phyloP scores from a whole-genome alignment of 1,140 invertebrate species.

The Pissodes strobi region DNA sequence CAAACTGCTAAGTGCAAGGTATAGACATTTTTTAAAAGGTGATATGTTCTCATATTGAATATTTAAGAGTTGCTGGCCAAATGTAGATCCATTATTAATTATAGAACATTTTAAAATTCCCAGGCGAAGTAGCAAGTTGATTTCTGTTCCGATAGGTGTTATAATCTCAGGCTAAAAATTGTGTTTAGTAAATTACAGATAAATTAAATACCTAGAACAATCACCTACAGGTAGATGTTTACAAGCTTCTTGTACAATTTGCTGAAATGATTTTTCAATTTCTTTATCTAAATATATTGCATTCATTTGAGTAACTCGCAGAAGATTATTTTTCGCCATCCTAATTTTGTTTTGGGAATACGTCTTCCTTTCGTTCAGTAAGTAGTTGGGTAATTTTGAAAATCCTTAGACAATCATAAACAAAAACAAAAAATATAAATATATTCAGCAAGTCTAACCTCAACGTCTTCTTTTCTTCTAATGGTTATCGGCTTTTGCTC shows the following conservation, averaged over 20 bases:
- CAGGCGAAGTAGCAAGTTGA: slow-evolving; percentile 46
- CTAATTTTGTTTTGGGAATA: background rate
- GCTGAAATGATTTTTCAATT: slow-evolving; percentile 47
- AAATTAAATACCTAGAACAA: background rate
- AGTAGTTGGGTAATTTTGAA: too few species aligned
- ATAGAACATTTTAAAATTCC: slow-evolving; percentile 49
- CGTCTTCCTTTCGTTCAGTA: background rate
- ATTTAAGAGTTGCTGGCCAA: slow-evolving; percentile 53
- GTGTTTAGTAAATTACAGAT: background rate
- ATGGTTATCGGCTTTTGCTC: too few species aligned
- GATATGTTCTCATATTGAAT: slow-evolving; percentile 53
- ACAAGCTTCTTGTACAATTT: slow-evolving; percentile 39
- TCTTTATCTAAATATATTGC: slow-evolving; percentile 54
- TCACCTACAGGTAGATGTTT: slow-evolving; percentile 51
- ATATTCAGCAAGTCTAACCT: too few species aligned
- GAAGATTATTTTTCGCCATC: slow-evolving; percentile 47
- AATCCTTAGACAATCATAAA: too few species aligned
- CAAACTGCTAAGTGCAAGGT: slow-evolving; percentile 40
- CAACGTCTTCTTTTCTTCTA: too few species aligned
- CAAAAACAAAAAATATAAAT: too few species aligned
- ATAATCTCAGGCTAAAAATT: slow-evolving; percentile 45
- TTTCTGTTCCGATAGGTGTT: slow-evolving; percentile 44
- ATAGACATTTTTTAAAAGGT: slow-evolving; percentile 42
- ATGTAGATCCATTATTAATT: slow-evolving; percentile 45
- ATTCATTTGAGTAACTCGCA: slow-evolving; percentile 54